Percentiles rank a stretch among this genome's conserved stretches.
phyloP scores from a whole-genome alignment of 2,113 vertebrate species.

The Gnathonemus longibarbis region DNA sequence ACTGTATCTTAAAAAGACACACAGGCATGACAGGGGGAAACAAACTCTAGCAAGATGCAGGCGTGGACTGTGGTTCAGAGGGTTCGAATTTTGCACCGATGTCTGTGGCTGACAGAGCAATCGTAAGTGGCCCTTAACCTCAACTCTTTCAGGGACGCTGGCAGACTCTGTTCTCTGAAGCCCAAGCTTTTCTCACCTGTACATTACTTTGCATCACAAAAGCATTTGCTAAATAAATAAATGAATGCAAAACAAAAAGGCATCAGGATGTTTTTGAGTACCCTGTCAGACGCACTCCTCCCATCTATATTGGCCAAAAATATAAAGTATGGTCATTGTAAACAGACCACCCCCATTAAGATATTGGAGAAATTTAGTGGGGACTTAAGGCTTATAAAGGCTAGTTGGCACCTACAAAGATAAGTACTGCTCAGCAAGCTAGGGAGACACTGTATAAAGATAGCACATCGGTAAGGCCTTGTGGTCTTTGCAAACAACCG shows the following conservation, averaged over 20 bases:
- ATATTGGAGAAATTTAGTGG: background rate
- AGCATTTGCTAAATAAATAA: background rate
- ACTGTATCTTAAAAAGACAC: background rate
- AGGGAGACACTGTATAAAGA: background rate
- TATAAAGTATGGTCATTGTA: background rate
- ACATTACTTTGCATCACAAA: background rate
- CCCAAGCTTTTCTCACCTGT: background rate
- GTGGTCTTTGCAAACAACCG: background rate
- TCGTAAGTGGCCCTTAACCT: background rate
- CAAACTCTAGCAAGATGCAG: background rate
- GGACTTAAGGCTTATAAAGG: background rate
- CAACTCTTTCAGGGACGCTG: background rate
- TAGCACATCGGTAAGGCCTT: background rate
- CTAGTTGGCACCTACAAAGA: background rate
- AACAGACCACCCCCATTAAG: background rate
- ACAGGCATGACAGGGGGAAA: background rate
- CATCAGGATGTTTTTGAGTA: background rate
- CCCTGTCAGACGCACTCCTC: background rate
- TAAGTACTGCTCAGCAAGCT: background rate
- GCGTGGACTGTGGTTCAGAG: background rate
- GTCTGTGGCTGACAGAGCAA: background rate
- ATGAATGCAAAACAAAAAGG: background rate
- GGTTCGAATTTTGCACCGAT: background rate
- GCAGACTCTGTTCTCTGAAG: background rate
- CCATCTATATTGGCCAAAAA: background rate